phyloP scores from a whole-genome alignment of 1,140 invertebrate species.

The Aphis craccivora region DNA sequence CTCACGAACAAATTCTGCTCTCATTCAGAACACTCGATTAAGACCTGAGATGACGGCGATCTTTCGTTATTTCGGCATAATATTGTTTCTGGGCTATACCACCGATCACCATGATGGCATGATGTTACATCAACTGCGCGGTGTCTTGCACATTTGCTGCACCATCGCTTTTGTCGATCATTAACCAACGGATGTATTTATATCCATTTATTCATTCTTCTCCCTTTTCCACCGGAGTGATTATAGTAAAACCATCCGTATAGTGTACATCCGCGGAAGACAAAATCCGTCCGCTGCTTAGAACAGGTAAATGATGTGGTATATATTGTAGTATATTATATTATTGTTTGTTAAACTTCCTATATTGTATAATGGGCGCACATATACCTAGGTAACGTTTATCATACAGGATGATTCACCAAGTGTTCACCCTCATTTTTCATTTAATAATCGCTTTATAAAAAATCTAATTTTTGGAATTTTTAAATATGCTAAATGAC shows the following conservation, averaged over 20 bases:
- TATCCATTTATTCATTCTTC: background rate
- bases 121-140: background rate
- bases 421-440: no score
- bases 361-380: background rate
- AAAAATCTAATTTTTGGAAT: no score
- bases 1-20: background rate
- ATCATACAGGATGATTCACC: no score
- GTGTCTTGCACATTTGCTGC: background rate
- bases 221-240: background rate
- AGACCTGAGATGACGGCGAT: background rate
- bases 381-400: no score
- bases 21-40: background rate
- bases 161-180: background rate
- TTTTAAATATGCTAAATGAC: no score
- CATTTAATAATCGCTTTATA: no score
- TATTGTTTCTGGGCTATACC: background rate
- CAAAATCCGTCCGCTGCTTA: background rate
- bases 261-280: background rate
- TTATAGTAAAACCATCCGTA: background rate
- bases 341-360: background rate
- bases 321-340: background rate
- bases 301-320: background rate
- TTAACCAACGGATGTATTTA: background rate
- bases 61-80: background rate
- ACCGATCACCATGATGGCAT: background rate